Conservation (phyloP, 1,140 invertebrate species). For the Harpegnathos saltator region DNA sequence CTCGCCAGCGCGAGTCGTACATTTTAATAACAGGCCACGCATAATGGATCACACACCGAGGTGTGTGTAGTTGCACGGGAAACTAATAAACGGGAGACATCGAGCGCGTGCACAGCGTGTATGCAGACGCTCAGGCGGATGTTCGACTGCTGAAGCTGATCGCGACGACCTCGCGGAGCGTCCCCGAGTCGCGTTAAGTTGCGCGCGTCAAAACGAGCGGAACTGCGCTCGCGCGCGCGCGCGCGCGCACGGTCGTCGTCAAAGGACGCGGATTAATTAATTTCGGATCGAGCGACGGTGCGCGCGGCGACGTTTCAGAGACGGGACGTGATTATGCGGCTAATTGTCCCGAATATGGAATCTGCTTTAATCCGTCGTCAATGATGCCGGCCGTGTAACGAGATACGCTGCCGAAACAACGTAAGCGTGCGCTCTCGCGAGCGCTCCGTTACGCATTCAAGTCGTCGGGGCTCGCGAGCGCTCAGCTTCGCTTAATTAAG, state of each 20-base stretch:
- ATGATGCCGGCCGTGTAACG: slow-evolving; percentile 41
- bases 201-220: slow-evolving; percentile 33
- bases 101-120: neutral
- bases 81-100: neutral
- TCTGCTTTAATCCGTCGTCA: slow-evolving; percentile 59
- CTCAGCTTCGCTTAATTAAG: slow-evolving; percentile 54
- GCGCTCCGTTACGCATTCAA: slow-evolving; percentile 28
- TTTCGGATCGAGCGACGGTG: slow-evolving; percentile 30
- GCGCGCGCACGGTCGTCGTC: slow-evolving; percentile 20
- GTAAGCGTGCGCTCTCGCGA: slow-evolving; percentile 4
- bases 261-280: slow-evolving; percentile 51
- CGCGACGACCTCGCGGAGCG: neutral
- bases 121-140: no score
- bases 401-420: slow-evolving; percentile 4
- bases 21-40: neutral
- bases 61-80: neutral
- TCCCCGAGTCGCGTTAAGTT: slow-evolving; percentile 18
- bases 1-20: neutral
- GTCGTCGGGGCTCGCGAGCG: slow-evolving; percentile 29
- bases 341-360: slow-evolving; percentile 54
- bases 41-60: neutral
- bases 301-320: slow-evolving; percentile 7
- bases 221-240: no score
- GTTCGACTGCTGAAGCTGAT: slow-evolving; percentile 1
- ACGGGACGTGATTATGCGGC: slow-evolving; percentile 22